These are phyloP conservation scores for Diacarnus erythraeanus DNA, from an alignment of 37 sponge, comb jelly and placozoan genomes.

Conservation along the genomic window DNA sequence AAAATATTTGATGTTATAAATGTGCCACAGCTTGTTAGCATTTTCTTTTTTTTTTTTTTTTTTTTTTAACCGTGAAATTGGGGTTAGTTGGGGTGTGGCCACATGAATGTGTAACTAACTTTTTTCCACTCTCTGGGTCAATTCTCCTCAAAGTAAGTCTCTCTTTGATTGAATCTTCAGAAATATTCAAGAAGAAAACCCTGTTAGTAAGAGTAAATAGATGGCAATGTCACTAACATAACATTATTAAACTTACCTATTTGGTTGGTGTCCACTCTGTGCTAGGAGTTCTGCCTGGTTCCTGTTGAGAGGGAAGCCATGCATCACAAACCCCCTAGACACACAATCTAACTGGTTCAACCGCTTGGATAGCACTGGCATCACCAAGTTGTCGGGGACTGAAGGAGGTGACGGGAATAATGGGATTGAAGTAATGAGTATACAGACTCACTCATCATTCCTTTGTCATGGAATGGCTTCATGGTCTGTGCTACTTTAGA, in stretches of 20 bases:
- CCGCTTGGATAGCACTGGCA: slow-evolving; percentile 57
- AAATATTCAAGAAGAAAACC: slow-evolving; percentile 81
- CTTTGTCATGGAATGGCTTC: slow-evolving; percentile 81
- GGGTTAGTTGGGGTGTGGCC: too few relatives aligned
- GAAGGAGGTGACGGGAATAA: neutral
- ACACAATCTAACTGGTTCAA: slow-evolving; percentile 78
- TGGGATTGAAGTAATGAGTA: neutral
- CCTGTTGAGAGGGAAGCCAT: slow-evolving; percentile 85
- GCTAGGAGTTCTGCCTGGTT: slow-evolving; percentile 86
- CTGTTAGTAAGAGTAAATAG: slow-evolving; percentile 33
- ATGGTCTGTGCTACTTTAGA: slow-evolving; percentile 68
- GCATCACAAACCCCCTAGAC: slow-evolving; percentile 88
- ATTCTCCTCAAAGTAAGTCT: slow-evolving; percentile 69
- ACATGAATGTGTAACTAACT: slow-evolving; percentile 22
- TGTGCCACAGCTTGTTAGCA: too few relatives aligned
- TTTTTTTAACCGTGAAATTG: too few relatives aligned
- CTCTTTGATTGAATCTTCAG: slow-evolving; percentile 79
- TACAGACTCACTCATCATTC: slow-evolving; percentile 74
- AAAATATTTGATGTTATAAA: too few relatives aligned
- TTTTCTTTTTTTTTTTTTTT: too few relatives aligned
- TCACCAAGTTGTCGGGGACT: slow-evolving; percentile 92
- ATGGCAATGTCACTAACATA: neutral
- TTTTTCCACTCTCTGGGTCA: slow-evolving; percentile 82
- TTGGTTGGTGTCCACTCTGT: slow-evolving; percentile 66
- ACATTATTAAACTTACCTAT: slow-evolving; percentile 53